Percentiles rank a stretch among this genome's conserved stretches.
Conservation (phyloP, 2,113 vertebrate species). For the Nibea albiflora region DNA sequence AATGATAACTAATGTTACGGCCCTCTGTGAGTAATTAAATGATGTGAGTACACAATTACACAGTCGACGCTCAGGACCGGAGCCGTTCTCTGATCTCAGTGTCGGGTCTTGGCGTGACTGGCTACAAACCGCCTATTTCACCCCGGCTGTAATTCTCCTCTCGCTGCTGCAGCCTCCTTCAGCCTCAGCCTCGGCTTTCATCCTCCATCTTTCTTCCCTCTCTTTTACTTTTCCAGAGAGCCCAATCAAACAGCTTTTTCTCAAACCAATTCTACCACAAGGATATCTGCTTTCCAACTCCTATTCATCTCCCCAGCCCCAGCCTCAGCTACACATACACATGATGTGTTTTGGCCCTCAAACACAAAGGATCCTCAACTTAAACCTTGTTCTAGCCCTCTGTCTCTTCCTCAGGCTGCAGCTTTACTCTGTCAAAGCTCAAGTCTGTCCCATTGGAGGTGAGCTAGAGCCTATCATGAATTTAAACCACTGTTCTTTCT, state of each 20-base stretch:
- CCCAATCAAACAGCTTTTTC: neutral
- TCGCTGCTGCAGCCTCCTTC: neutral
- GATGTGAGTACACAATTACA: conserved; percentile 21
- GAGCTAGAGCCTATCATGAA: conserved; percentile 13
- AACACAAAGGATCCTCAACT: neutral
- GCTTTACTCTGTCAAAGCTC: conserved; percentile 21
- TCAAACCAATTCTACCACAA: neutral
- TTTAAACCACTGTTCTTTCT: conserved; percentile 23
- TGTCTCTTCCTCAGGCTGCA: conserved; percentile 19
- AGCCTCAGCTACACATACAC: neutral
- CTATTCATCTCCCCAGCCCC: neutral
- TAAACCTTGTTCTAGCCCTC: neutral
- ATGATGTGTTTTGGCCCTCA: neutral
- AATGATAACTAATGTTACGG: neutral
- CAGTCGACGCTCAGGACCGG: conserved; percentile 1
- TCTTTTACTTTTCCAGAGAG: neutral
- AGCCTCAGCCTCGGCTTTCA: neutral
- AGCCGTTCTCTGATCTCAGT: conserved; percentile 12
- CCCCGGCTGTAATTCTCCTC: neutral
- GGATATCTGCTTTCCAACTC: neutral
- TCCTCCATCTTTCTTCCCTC: neutral
- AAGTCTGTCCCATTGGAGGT: neutral
- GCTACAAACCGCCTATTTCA: neutral
- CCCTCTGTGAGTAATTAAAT: conserved; percentile 34
- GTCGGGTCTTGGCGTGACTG: conserved; percentile 6